Evolutionary conservation across 2,888 invertebrate genomes (phyloP), one percentile per base, ranked within the genome.

Genomic region (Machimus atricapillus): DNA sequence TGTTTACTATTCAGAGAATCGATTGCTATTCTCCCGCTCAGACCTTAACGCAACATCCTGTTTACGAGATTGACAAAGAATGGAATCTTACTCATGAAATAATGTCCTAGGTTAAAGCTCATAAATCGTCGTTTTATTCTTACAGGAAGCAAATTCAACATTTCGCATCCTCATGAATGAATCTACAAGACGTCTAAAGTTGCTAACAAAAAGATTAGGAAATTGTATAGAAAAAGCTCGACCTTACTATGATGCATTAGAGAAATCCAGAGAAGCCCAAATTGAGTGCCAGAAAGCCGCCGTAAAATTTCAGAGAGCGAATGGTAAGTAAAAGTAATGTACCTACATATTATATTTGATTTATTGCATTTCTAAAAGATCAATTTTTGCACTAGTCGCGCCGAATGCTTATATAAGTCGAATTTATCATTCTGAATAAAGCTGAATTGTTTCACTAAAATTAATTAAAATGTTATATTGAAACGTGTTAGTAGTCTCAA

Each of bases 271-370:
- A 86, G 94, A 94, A 90, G 97, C 98, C 8, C 94, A 96, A 90
- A 94, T 95, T 43, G 97, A 98, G 91, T 98, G 98, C 90, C 97
- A 98, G 92, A 95, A 96, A 90, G 98, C 98, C 46, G 98, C 98
- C 46, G 96, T 97, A 16, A 95, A 97, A 90, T 98, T 96, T 92
- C 98, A 98, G 93, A 94, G 97, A 90, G 97, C 98, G 56, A 97
- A 96, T 93, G 97, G 97, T 96, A 90, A 93, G 76, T 16, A 12
- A 46, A 27, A 76, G 6, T 52, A 43, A 46, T 14, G 16, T 46
- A 46, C 0, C 0, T n/a, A n/a, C n/a, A n/a, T n/a, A n/a, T n/a
- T n/a, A n/a, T n/a, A 8, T 16, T 4, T 46, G 16, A 46, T 46
- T 46, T 16, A 14, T 16, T 14, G 14, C 16, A 46, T 4, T 46